Evolutionary conservation across 2,113 vertebrate species (phyloP).

Genomic region (Corythaixoides concolor): DNA sequence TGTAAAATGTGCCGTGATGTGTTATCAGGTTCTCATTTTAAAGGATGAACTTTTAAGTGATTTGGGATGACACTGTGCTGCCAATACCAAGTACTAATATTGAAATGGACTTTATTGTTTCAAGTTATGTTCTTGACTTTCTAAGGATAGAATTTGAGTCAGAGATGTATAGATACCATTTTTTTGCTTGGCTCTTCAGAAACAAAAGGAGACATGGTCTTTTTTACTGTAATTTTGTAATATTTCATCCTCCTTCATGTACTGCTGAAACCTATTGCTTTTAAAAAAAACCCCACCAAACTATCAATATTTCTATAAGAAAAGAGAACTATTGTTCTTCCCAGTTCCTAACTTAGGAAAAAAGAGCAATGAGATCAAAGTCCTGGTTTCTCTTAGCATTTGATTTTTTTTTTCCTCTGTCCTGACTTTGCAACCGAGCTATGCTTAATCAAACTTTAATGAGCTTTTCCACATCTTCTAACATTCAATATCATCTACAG

Average conservation of each 20-base stretch:
- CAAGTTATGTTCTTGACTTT: background rate
- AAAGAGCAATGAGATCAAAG: background rate
- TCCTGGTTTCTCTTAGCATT: background rate
- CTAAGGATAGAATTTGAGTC: background rate
- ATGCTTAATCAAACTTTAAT: background rate
- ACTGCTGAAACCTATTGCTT: background rate
- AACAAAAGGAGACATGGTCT: background rate
- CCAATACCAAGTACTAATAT: background rate
- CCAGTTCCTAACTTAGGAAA: background rate
- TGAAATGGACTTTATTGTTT: background rate
- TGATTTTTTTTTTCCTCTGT: background rate
- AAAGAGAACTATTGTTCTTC: background rate
- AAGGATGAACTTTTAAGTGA: background rate
- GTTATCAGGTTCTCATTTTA: background rate
- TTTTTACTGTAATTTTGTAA: background rate
- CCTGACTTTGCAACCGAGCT: background rate
- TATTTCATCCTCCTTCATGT: background rate
- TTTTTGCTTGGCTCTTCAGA: background rate
- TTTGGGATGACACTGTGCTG: background rate
- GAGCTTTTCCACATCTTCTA: background rate
- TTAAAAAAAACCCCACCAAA: too few relatives aligned
- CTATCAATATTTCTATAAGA: background rate
- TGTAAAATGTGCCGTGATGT: background rate
- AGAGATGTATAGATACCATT: background rate
- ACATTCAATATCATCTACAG: background rate